Percentiles rank a stretch among this genome's conserved stretches.
Evolutionary conservation across 2,888 invertebrate species (phyloP).

Genomic region (Prosapia bicincta): DNA sequence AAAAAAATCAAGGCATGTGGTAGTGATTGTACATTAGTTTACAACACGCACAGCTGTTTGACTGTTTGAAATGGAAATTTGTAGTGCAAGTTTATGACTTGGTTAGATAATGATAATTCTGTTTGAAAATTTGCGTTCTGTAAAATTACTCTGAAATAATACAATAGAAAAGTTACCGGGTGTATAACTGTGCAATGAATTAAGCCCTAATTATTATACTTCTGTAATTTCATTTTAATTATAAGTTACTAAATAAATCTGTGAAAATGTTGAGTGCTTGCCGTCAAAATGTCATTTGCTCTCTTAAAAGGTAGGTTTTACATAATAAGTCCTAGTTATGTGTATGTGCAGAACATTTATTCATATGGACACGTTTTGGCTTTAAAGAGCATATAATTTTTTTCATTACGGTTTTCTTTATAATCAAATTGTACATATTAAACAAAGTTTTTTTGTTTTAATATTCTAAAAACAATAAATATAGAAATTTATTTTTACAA

Average conservation of each 20-base stretch:
- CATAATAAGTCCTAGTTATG: no score
- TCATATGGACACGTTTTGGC: no score
- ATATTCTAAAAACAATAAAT: no score
- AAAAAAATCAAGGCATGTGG: no score
- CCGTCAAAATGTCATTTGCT: slow-evolving; percentile 33
- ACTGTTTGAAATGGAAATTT: neutral
- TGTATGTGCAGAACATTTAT: no score
- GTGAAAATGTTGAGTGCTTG: slow-evolving; percentile 26
- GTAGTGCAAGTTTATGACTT: neutral
- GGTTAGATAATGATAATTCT: neutral
- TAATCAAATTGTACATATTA: no score
- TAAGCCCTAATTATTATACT: neutral
- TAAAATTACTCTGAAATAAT: neutral
- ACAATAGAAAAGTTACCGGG: neutral
- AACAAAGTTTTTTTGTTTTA: no score
- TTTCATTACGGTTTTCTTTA: no score
- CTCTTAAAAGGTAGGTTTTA: slow-evolving; percentile 34
- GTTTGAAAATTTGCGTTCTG: neutral
- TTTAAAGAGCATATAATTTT: no score
- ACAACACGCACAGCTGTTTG: neutral
- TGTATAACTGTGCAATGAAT: neutral
- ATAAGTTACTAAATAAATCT: neutral
- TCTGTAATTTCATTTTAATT: neutral
- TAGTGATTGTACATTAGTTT: no score
- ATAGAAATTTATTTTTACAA: no score